Conservation (phyloP, 2,113 vertebrate genomes). For the Lucifuga dentata region DNA sequence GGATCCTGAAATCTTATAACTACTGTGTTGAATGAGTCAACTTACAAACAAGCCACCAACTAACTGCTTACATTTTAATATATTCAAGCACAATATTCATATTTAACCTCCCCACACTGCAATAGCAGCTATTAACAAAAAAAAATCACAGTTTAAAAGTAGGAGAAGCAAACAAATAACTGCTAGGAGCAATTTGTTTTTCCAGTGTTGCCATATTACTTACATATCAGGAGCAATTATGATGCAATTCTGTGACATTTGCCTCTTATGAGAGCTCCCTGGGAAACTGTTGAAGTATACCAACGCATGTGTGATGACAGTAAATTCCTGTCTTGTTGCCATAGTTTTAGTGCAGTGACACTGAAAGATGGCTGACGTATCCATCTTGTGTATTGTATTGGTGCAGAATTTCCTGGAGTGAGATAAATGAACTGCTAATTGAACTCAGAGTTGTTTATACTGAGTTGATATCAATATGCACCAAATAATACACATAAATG, state of each 20-base stretch:
- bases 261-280: conserved; percentile 7
- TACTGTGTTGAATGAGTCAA: not conserved
- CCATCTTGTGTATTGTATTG: not conserved
- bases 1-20: not conserved
- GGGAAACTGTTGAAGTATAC: conserved; percentile 21
- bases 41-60: not conserved
- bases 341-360: conserved; percentile 2
- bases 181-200: not conserved
- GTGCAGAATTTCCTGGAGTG: conserved; percentile 1
- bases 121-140: not conserved
- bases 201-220: conserved; percentile 16
- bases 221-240: conserved; percentile 4
- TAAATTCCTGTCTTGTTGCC: conserved; percentile 16
- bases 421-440: conserved; percentile 25
- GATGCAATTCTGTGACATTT: conserved; percentile 40
- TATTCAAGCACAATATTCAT: not conserved
- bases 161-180: conserved; percentile 14
- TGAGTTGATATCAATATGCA: not conserved
- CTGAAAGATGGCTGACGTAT: conserved; percentile 8
- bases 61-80: no score
- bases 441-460: not conserved
- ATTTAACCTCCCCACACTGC: not conserved
- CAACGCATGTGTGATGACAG: conserved; percentile 16
- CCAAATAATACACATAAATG: not conserved
- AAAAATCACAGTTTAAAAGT: not conserved